Evolutionary conservation across 2,113 vertebrate genomes (phyloP).

Genomic region (Ameiurus melas): DNA sequence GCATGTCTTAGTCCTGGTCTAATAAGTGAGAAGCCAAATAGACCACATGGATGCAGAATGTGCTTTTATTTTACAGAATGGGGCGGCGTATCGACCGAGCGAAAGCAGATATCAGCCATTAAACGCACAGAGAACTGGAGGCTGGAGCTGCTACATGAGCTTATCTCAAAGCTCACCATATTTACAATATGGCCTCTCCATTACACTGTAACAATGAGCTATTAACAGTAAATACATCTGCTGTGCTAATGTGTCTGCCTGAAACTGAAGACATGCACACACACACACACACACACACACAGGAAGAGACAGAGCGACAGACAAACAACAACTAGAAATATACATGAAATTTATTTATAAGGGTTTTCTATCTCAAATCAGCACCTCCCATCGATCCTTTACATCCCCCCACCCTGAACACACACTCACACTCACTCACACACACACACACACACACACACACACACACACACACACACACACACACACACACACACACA

Average conservation of each 20-base stretch:
- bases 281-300: neutral
- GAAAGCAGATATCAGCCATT: slow-evolving; percentile 27
- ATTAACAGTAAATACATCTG: slow-evolving; percentile 48
- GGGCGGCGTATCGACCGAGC: neutral
- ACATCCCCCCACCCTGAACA: no score
- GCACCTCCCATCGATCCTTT: no score
- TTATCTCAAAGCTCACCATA: slow-evolving; percentile 36
- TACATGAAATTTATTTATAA: neutral
- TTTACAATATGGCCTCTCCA: neutral
- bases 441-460: neutral
- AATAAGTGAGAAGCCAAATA: slow-evolving; percentile 36
- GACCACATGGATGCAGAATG: neutral
- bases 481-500: no score
- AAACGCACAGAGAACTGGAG: slow-evolving; percentile 1
- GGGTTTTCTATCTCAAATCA: neutral
- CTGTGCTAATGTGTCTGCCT: slow-evolving; percentile 19
- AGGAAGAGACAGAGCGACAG: neutral
- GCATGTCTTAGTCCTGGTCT: slow-evolving; percentile 25
- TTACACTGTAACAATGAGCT: slow-evolving; percentile 36
- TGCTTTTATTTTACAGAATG: neutral
- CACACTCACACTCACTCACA: no score
- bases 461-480: no score
- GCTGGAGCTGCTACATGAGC: slow-evolving; percentile 33
- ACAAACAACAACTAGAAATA: neutral
- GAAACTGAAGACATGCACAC: neutral